phyloP scores from a whole-genome alignment of 2,113 vertebrate species.

The Nettapus auritus region DNA sequence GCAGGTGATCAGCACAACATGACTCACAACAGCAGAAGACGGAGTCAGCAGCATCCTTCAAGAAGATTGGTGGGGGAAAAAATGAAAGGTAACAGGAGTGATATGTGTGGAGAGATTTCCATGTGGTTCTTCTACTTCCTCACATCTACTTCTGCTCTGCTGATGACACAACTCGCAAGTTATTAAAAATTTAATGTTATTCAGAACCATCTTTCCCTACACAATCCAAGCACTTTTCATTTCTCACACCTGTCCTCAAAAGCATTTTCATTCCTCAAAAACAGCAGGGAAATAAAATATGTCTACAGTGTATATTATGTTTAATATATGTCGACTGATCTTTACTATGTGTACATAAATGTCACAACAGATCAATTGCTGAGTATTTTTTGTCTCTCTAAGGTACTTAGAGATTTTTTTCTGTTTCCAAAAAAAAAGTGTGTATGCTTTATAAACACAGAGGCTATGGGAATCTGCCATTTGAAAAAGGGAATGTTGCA shows the following conservation, averaged over 20 bases:
- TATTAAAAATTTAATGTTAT: slow-evolving; percentile 63
- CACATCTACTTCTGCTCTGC: slow-evolving; percentile 25
- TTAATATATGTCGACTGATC: neutral
- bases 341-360: slow-evolving; percentile 41
- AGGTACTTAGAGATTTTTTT: neutral
- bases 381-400: slow-evolving; percentile 23
- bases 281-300: neutral
- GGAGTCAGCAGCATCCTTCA: slow-evolving; percentile 42
- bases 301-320: neutral
- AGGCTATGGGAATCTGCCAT: neutral
- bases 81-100: neutral
- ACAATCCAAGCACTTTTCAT: slow-evolving; percentile 10
- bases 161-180: slow-evolving; percentile 48
- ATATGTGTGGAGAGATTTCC: slow-evolving; percentile 1
- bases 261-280: slow-evolving; percentile 35
- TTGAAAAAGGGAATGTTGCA: neutral
- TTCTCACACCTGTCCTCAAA: slow-evolving; percentile 43
- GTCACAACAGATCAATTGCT: slow-evolving; percentile 28
- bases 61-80: neutral
- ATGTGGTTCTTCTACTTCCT: slow-evolving; percentile 25
- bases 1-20: neutral
- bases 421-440: neutral
- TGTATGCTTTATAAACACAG: neutral
- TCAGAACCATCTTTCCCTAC: slow-evolving; percentile 17
- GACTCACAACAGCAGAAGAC: neutral